phyloP scores from a whole-genome alignment of 2,797 vertebrate genomes.

The Anableps anableps region DNA sequence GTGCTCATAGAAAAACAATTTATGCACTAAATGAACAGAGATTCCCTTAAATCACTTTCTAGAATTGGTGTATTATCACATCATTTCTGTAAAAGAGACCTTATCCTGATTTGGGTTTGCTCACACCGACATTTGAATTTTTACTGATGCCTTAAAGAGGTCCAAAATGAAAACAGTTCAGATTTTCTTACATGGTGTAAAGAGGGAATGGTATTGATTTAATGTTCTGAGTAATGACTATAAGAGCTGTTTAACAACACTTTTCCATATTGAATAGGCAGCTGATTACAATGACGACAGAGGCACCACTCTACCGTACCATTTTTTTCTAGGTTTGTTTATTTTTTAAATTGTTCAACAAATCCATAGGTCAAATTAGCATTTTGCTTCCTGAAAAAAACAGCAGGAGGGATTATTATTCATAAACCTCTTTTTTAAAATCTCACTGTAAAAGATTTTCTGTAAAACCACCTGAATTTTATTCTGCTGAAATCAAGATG shows the following conservation, averaged over 20 bases:
- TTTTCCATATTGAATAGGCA: constrained; percentile 53
- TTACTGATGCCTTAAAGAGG: constrained; percentile 1
- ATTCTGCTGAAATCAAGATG: constrained; percentile 25
- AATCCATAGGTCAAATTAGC: constrained; percentile 41
- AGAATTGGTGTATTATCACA: background rate
- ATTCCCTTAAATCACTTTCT: background rate
- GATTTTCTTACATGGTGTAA: background rate
- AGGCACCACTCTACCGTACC: constrained; percentile 47
- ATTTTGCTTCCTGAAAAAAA: constrained; percentile 8
- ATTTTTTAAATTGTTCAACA: constrained; percentile 39
- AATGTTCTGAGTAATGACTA: constrained; percentile 22
- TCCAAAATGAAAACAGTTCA: background rate
- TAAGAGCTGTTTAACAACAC: constrained; percentile 8
- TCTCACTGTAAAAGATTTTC: background rate
- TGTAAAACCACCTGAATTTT: background rate
- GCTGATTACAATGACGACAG: constrained; percentile 73
- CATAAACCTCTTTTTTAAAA: constrained; percentile 8
- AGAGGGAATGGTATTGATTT: constrained; percentile 24
- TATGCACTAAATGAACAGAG: background rate
- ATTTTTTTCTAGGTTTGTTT: constrained; percentile 62
- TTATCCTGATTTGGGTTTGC: background rate
- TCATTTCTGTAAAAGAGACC: background rate
- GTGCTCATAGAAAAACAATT: background rate
- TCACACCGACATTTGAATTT: constrained; percentile 16
- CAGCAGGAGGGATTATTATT: constrained; percentile 10